Percentiles rank a stretch among this genome's conserved stretches.
Evolutionary conservation across 2,888 invertebrate species (phyloP).

Genomic region (Microplitis manilae): DNA sequence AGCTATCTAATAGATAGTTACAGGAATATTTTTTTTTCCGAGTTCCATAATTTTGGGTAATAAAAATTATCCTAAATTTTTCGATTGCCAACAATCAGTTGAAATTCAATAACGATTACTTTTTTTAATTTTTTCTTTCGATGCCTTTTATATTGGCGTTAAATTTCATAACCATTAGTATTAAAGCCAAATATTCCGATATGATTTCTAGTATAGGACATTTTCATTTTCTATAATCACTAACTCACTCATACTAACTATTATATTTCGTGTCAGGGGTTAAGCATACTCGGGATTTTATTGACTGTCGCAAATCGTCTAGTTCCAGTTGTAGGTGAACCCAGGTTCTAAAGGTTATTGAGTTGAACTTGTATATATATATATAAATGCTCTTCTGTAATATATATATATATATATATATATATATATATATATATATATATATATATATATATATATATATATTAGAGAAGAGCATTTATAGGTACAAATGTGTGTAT

Average conservation of each 20-base stretch:
- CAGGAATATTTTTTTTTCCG: no score
- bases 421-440: constrained; percentile 36
- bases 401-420: constrained; percentile 35
- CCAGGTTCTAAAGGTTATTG: constrained; percentile 52
- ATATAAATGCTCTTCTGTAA: no score
- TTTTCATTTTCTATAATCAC: background rate
- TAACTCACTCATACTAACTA: background rate
- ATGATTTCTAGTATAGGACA: background rate
- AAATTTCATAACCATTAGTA: background rate
- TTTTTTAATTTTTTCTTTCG: background rate
- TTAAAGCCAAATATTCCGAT: background rate
- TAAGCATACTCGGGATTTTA: constrained; percentile 51
- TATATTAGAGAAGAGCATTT: constrained; percentile 23
- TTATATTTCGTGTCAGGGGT: background rate
- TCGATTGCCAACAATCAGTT: background rate
- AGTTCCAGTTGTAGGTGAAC: constrained; percentile 42
- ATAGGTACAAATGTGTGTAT: background rate
- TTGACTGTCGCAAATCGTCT: constrained; percentile 57
- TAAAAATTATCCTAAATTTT: background rate
- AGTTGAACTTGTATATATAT: constrained; percentile 44
- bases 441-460: constrained; percentile 40
- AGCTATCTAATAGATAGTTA: no score
- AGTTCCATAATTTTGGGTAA: no score
- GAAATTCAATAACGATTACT: background rate
- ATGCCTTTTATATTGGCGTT: background rate